These are phyloP conservation scores for Syrrhaptes paradoxus DNA, from an alignment of 2,113 vertebrate genomes.

Conservation along the genomic window DNA sequence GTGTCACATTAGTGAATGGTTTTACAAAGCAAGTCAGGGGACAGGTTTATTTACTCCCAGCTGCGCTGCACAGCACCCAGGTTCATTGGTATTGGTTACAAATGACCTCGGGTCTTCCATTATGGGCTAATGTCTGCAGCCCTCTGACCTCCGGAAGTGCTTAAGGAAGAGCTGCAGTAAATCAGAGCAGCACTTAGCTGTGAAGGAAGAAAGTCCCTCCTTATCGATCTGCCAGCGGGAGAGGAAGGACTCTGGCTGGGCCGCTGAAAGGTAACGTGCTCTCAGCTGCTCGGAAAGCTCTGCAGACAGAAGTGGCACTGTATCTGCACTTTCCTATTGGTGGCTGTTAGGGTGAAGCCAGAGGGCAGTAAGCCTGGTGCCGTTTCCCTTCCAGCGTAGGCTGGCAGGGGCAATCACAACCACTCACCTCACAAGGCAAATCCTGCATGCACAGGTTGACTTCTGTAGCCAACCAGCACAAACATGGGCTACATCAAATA, in stretches of 20 bases:
- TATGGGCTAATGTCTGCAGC: constrained; percentile 66
- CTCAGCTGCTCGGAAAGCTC: fast-evolving
- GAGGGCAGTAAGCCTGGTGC: neutral
- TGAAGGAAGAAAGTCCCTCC: constrained; percentile 15
- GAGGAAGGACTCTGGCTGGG: constrained; percentile 6
- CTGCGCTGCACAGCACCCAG: neutral
- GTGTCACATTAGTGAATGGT: neutral
- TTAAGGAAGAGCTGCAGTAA: constrained; percentile 73
- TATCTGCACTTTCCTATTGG: neutral
- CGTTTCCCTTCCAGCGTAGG: neutral
- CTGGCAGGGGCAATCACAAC: neutral
- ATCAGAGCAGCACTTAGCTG: constrained; percentile 60
- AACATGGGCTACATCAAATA: neutral
- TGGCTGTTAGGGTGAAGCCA: neutral
- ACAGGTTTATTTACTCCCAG: constrained; percentile 50
- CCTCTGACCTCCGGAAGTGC: constrained; percentile 81
- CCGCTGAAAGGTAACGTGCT: neutral
- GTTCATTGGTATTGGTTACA: constrained; percentile 28
- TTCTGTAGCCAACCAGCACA: neutral
- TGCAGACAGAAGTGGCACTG: neutral
- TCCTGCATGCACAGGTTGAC: neutral
- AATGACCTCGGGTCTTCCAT: constrained; percentile 64
- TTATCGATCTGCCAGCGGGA: constrained; percentile 51
- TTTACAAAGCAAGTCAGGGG: constrained; percentile 11
- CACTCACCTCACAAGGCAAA: neutral